Conservation (phyloP, 92 coral and sea anemone species). For the Parazoanthus darwini region DNA sequence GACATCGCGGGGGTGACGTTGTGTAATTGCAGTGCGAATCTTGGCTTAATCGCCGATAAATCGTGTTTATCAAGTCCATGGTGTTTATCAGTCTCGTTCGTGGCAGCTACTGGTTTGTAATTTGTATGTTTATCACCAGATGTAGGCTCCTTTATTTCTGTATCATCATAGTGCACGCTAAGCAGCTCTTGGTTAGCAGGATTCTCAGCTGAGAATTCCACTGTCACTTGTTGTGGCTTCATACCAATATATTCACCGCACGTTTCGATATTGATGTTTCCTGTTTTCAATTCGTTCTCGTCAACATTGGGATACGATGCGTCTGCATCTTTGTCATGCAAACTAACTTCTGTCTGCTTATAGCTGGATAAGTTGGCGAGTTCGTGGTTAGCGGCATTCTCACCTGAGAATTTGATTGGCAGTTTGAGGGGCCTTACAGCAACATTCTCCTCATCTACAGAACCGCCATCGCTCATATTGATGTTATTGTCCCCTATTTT, state of each 20-base stretch:
- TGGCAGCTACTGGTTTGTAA: background rate
- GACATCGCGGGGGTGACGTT: background rate
- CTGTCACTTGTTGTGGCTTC: background rate
- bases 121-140: background rate
- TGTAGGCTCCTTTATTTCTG: background rate
- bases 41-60: background rate
- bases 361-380: background rate
- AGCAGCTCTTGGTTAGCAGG: background rate
- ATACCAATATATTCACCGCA: background rate
- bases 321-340: conserved; percentile 15
- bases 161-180: background rate
- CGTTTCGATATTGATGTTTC: background rate
- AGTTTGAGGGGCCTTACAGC: background rate
- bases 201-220: background rate
- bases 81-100: background rate
- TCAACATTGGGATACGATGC: background rate
- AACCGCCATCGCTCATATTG: background rate
- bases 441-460: background rate
- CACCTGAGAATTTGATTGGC: background rate
- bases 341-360: conserved; percentile 11
- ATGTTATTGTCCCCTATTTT: background rate
- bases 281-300: conserved; percentile 10
- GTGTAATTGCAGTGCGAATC: background rate
- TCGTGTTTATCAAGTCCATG: background rate
- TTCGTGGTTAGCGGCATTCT: background rate